Base-by-base conservation (phyloP, 2,888 invertebrate species). In the Plebejus anna region DNA sequence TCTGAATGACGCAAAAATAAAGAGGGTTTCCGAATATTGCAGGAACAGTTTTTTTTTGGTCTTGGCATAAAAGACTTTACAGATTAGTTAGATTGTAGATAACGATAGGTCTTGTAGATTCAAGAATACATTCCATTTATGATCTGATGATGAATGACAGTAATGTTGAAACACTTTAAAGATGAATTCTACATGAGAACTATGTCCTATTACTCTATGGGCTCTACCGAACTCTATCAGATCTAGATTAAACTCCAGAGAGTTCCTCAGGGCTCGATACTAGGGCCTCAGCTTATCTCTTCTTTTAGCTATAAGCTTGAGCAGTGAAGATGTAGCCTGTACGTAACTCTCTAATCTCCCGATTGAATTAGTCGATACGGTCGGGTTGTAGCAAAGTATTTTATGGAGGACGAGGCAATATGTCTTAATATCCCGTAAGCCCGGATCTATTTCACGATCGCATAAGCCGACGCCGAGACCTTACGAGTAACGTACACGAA, bases 341-440 rank as follows among this genome's bases (percentile, higher is more conserved):
- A 55, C 55, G 16, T 55, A 55, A 16, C 55, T 55, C 16, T 55
- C 55, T 16, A 55, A 55, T 55, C 55, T 55, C 16, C 22, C 5
- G 59, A 59, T 59, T 59, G 55, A 59, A 59, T 61, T 61, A 28
- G 61, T 61, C 22, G 28, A 28, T 61, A 61, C 61, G 9, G 61
- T 61, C 61, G 22, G 28, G 22, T 22, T 59, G 22, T 59, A 28
- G 61, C 61, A 28, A 28, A 61, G 61, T 61, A 61, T 61, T 61
- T 61, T 61, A 28, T 61, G 28, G 28, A 13, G 72, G 47, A n/a
- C 72, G 72, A 42, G 28, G 72, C 72, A 72, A 72, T 72, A 72
- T 51, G 72, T 51, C 59, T 75, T 77, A 51, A 47, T 75, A 75
- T 38, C 57, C 36, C 55, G 13, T 75, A 72, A 72, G 72, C 72